A percentile compares a stretch with the other conserved stretches of the same genome.
Conservation (phyloP, 2,113 vertebrate genomes). For the Pygoscelis antarcticus region DNA sequence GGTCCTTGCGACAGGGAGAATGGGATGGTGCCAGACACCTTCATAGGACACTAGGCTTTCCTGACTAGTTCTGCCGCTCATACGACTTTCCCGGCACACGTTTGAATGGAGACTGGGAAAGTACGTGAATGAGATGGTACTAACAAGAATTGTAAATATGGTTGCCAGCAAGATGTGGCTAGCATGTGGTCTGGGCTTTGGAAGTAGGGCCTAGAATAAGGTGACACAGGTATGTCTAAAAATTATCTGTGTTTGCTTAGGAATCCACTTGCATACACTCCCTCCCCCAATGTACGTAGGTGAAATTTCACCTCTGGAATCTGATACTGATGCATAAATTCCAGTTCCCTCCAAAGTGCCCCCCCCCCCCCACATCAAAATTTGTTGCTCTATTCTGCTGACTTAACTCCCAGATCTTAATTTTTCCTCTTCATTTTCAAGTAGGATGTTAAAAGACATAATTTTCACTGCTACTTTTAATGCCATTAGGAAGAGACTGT, state of each 20-base stretch:
- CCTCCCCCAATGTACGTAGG: neutral
- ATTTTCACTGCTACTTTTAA: slow-evolving; percentile 3
- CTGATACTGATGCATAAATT: neutral
- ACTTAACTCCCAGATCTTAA: neutral
- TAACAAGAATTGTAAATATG: neutral
- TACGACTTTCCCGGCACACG: neutral
- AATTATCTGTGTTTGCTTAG: neutral
- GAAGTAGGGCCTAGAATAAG: neutral
- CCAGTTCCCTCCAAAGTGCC: neutral
- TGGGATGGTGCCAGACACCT: neutral
- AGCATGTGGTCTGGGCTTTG: rapidly evolving
- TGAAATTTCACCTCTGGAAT: slow-evolving; percentile 33
- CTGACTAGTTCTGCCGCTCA: neutral
- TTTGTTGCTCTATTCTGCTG: neutral
- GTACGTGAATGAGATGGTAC: neutral
- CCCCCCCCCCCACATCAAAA: neutral
- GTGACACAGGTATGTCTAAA: neutral
- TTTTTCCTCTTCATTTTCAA: neutral
- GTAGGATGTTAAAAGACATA: neutral
- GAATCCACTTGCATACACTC: neutral
- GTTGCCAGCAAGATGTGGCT: neutral
- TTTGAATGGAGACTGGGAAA: neutral
- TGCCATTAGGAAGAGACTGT: neutral
- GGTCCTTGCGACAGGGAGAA: neutral
- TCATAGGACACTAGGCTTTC: neutral